These are phyloP conservation scores for Pterostichus niger DNA, from an alignment of 2,888 invertebrate species.

Conservation along the genomic window DNA sequence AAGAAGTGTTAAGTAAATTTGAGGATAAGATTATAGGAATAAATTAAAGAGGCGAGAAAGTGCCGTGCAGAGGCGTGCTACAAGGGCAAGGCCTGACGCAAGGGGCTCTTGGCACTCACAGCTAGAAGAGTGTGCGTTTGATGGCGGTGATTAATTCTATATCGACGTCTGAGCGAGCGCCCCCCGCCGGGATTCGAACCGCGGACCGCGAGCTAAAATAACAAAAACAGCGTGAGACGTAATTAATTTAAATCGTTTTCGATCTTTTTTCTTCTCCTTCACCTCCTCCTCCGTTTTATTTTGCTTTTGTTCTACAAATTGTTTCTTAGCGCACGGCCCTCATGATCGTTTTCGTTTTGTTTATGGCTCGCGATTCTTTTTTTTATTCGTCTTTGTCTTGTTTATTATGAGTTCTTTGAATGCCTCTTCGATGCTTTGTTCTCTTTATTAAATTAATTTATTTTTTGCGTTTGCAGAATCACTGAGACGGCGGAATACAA, in stretches of 20 bases:
- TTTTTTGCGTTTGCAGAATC: slow-evolving; percentile 57
- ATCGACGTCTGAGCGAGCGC: slow-evolving; percentile 73
- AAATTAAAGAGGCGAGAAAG: slow-evolving; percentile 3
- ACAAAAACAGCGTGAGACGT: slow-evolving; percentile 75
- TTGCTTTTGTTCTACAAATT: slow-evolving; percentile 69
- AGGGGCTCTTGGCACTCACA: no score
- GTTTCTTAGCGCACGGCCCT: slow-evolving; percentile 64
- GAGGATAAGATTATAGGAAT: neutral
- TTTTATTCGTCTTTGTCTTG: slow-evolving; percentile 59
- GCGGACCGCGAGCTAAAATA: slow-evolving; percentile 74
- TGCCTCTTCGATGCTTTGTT: slow-evolving; percentile 59
- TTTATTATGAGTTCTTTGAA: slow-evolving; percentile 64
- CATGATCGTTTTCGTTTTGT: slow-evolving; percentile 56
- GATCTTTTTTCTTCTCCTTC: slow-evolving; percentile 69
- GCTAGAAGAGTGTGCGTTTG: slow-evolving; percentile 68
- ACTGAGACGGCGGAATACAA: slow-evolving; percentile 23
- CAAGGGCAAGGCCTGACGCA: neutral
- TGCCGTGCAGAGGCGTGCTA: neutral
- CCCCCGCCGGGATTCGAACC: slow-evolving; percentile 72
- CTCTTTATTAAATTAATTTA: slow-evolving; percentile 66
- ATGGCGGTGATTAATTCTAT: slow-evolving; percentile 75
- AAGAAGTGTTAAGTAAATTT: neutral
- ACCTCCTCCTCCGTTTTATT: slow-evolving; percentile 67
- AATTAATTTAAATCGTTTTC: slow-evolving; percentile 75
- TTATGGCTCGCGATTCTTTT: slow-evolving; percentile 58